Evolutionary conservation across 92 coral and sea anemone genomes (phyloP), one percentile per base, ranked within the genome.

Genomic region (Zoanthus sansibaricus): DNA sequence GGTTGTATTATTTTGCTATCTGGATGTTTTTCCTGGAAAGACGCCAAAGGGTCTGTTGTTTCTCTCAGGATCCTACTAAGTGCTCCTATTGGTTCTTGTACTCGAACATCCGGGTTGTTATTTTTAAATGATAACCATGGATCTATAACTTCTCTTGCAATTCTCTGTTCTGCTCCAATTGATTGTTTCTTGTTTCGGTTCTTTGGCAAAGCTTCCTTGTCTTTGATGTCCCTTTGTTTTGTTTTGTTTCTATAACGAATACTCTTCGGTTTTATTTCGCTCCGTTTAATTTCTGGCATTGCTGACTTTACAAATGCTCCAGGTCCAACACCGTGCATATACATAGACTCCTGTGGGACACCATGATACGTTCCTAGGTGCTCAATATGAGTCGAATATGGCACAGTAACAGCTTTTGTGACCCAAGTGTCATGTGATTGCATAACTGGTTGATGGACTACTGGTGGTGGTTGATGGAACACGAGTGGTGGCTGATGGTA

Each of bases 381-480:
- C 51, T 83, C 90, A 54, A 94, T 86, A 52, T 87, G 96, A 51
- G 96, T 88, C 15, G 91, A 85, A 37, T 93, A 88, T 33, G 98
- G 98, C 18, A 94, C 87, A 2, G 90, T 93, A 9, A 93, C 96
- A 48, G 95, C 72, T 70, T 94, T 94, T 17, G 96, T 85, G 83
- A 94, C 96, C 89, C 95, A 94, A 7, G 94, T 92, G 79, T 97
- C 99, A 51, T 97, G 97, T 18, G 98, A 90, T 64, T 91, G 92
- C 45, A 93, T 78, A 85, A 97, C 92, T 85, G 99, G 99, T 45
- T 97, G 99, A 54, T 88, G 91, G 0, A 97, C 99, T 67, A 95
- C 91, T 5, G 99, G 99, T 62, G 99, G 99, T 20, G 99, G 99
- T 61, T 97, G 99, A 83, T 97, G 99, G 88, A 97, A 97, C 16